These are phyloP conservation scores for Buteo buteo DNA, from an alignment of 2,113 vertebrate species.

Conservation along the genomic window DNA sequence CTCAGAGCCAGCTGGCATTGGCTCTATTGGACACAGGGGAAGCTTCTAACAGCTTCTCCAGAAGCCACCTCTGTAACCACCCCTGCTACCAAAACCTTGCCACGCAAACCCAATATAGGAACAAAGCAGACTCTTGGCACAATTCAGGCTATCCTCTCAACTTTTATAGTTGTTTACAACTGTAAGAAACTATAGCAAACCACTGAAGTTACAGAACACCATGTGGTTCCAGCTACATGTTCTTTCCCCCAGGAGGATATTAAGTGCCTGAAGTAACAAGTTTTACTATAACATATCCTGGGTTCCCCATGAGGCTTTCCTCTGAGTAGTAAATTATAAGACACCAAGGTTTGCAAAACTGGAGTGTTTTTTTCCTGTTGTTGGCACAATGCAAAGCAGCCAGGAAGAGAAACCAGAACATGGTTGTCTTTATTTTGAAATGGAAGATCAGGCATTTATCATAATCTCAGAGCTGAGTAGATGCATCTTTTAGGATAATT, in stretches of 20 bases:
- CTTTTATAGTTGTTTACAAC: neutral
- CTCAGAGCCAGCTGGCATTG: too few species aligned
- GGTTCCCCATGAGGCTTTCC: neutral
- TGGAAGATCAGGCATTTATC: neutral
- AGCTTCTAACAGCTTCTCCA: too few species aligned
- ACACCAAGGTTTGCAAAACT: neutral
- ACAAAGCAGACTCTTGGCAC: neutral
- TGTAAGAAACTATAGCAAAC: neutral
- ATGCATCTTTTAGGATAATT: neutral
- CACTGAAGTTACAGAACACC: neutral
- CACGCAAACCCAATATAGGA: too few species aligned
- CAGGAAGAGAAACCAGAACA: neutral
- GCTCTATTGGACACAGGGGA: too few species aligned
- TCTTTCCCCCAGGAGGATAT: neutral
- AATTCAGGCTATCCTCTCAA: neutral
- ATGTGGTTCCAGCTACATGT: neutral
- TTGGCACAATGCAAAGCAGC: neutral
- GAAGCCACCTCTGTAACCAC: too few species aligned
- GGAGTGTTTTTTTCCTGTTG: accelerated
- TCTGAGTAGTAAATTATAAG: neutral
- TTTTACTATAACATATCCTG: neutral
- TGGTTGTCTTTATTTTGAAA: neutral
- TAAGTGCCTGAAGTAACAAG: neutral
- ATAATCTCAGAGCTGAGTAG: neutral
- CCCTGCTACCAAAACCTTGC: too few species aligned